Evolutionary conservation across 2,113 vertebrate genomes (phyloP), one percentile per base, ranked within the genome.

Genomic region (Columba livia): DNA sequence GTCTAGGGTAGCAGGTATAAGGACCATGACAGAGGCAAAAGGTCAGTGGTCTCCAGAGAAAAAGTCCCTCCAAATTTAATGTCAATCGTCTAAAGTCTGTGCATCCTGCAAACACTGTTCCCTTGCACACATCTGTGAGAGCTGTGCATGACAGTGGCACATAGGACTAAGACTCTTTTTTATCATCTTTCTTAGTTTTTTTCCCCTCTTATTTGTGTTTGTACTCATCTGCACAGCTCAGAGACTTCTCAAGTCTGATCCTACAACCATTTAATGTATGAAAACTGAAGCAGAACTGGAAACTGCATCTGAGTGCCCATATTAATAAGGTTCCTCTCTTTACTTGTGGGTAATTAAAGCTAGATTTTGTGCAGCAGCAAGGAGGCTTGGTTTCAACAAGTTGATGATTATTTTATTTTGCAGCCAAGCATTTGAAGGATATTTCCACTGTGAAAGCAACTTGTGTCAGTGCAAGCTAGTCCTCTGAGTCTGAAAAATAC

Each of bases 291-390:
- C 31, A 88, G 88, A 87, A 48, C 25, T 53, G 54, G 23, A 84
- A 91, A 94, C 8, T 78, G n/a, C 11, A 10, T 51, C 47, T 65
- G 16, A 89, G 13, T 54, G 18, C 7, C 26, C 3, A 1, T 56
- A 72, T 79, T 74, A 82, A 89, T 24, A 80, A 48, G 16, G 15
- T 24, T 92, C 54, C 65, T 29, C 6, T 24, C n/a, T 93, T 94
- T 79, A 70, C 19, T 85, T 94, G 57, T 60, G 56, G 8, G 11
- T 66, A 94, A 94, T 90, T 89, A 92, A 94, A 91, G 48, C 23
- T 85, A 72, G 38, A 88, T 82, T 91, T 80, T 77, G 20, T 50
- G 48, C 38, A 88, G 64, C 28, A 75, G 74, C 3, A 38, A 90
- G 21, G n/a, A 92, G 13, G 24, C 1, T 17, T 62, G 21, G 42